A percentile compares a stretch with the other conserved stretches of the same genome.
Evolutionary conservation across 2,888 invertebrate genomes (phyloP).

Genomic region (Teleogryllus oceanicus): DNA sequence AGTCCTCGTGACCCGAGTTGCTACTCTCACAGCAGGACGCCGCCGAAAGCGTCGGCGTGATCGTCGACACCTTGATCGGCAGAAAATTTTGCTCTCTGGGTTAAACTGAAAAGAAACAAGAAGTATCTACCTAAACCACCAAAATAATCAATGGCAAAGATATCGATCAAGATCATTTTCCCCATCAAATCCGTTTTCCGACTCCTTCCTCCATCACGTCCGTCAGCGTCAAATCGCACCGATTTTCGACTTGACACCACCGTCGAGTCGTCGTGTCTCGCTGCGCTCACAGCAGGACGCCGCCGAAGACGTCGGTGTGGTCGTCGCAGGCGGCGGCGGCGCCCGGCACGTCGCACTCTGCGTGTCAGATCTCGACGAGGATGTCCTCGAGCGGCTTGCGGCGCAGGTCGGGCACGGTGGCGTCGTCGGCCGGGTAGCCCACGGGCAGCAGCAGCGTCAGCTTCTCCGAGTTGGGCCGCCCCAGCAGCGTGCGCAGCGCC

Average conservation of each 20-base stretch:
- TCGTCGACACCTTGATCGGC: neutral
- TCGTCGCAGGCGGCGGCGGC: neutral
- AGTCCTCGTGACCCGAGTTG: no score
- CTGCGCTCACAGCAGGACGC: neutral
- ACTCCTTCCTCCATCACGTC: no score
- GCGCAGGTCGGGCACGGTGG: conserved; percentile 71
- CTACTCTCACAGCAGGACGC: neutral
- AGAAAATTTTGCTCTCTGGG: no score
- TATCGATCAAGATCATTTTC: no score
- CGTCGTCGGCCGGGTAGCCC: conserved; percentile 75
- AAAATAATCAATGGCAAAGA: no score
- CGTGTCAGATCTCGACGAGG: conserved; percentile 55
- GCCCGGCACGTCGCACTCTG: neutral
- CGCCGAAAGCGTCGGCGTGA: neutral
- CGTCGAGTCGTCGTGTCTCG: no score
- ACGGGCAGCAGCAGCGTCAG: conserved; percentile 78
- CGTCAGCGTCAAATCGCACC: no score
- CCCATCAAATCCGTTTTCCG: no score
- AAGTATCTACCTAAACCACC: no score
- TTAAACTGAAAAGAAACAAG: no score
- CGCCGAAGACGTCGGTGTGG: neutral
- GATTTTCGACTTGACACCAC: no score
- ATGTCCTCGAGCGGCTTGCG: conserved; percentile 73
- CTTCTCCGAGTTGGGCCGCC: conserved; percentile 77
- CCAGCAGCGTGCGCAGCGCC: conserved; percentile 67